These are phyloP conservation scores for Sebastolobus alascanus DNA, from an alignment of 2,797 vertebrate genomes.

Conservation along the genomic window DNA sequence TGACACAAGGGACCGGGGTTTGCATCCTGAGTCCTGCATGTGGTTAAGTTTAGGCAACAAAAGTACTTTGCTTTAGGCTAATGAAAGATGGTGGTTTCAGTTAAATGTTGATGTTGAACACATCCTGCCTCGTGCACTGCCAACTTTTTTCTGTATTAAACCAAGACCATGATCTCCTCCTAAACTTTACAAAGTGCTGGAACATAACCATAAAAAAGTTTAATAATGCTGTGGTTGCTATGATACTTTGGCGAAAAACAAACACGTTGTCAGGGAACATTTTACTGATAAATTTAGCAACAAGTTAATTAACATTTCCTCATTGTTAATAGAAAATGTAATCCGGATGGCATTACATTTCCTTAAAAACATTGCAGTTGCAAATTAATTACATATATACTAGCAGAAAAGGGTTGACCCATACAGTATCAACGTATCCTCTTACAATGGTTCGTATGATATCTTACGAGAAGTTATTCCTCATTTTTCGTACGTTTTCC, in stretches of 20 bases:
- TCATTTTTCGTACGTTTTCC: too few relatives aligned
- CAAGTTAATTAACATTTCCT: neutral
- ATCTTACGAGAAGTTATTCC: too few relatives aligned
- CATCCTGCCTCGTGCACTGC: neutral
- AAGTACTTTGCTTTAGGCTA: neutral
- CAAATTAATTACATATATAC: neutral
- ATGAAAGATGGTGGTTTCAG: neutral
- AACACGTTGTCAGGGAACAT: neutral
- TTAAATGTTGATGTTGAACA: neutral
- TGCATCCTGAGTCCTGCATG: neutral
- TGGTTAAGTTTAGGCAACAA: neutral
- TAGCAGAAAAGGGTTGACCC: neutral
- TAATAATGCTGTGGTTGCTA: neutral
- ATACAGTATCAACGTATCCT: neutral
- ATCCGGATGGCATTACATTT: neutral
- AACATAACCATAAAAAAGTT: neutral
- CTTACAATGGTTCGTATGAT: too few relatives aligned
- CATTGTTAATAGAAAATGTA: neutral
- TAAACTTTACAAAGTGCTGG: neutral
- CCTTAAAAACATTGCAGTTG: neutral
- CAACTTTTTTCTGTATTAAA: neutral
- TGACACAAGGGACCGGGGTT: neutral
- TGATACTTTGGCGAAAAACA: neutral
- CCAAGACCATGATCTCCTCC: neutral
- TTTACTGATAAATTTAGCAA: neutral